Evolutionary conservation across 2,888 invertebrate genomes (phyloP), one percentile per base, ranked within the genome.

Genomic region (Lomographa bimaculata): DNA sequence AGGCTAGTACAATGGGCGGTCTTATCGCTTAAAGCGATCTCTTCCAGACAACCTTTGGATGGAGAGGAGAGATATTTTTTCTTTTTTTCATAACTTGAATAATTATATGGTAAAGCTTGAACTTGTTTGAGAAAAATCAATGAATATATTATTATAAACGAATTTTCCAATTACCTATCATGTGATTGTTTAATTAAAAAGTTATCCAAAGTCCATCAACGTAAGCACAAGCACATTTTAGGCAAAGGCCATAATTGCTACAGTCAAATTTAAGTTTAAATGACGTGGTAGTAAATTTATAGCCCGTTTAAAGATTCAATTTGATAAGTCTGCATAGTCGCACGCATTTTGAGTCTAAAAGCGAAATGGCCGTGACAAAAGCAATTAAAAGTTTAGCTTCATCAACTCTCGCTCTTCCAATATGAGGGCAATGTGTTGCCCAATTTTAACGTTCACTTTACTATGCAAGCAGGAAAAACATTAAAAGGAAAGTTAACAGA

Each of bases 341-440:
- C 64, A 76, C 74, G 72, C 78, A 73, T 74, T 74, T 75, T 70
- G 70, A 60, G 64, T 72, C 71, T 76, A 71, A 79, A 79, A 77
- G 75, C 74, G 69, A 69, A 69, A 74, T 64, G 70, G 64, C 73
- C 69, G 64, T 72, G 75, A 78, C 80, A 82, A 81, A 83, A 82
- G 81, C 83, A 83, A 85, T 84, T 85, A 82, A 83, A 83, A 83
- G 79, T 85, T 82, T 78, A 78, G 75, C 77, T 75, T 58, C 74
- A 78, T 75, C 70, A 69, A 67, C 70, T 76, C 70, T 66, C 65
- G 61, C 75, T 71, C 64, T 73, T 65, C 55, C 49, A 7, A 36
- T 21, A 12, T 21, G 14, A 28, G 8, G 6, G 5, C 32, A 19
- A 5, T 28, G 17, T 33, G 27, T 11, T 14, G 7, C 8, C n/a